phyloP scores from a whole-genome alignment of 92 coral and sea anemone genomes.

The Epizoanthus stellaris region DNA sequence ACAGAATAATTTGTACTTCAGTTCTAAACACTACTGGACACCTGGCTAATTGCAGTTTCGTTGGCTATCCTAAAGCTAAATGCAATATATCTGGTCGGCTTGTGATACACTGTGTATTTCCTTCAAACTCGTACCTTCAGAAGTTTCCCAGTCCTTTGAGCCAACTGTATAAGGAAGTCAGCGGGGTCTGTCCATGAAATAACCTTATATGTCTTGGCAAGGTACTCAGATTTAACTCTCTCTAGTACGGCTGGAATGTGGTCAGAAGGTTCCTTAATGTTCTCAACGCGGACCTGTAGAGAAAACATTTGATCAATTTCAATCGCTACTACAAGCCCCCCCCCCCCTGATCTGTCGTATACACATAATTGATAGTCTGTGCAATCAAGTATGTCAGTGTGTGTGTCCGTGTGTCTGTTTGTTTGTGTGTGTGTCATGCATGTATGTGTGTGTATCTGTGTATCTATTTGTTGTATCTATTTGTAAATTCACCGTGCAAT shows the following conservation, averaged over 20 bases:
- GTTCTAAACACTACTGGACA: no score
- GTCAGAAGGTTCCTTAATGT: conserved; percentile 92
- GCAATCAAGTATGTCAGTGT: neutral
- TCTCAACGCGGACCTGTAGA: conserved; percentile 93
- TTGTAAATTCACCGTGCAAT: no score
- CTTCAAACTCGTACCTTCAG: conserved; percentile 67
- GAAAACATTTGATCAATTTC: neutral
- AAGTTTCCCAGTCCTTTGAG: conserved; percentile 86
- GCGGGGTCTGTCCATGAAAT: conserved; percentile 78
- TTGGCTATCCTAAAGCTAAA: no score
- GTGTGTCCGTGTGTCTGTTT: no score
- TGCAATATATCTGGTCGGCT: no score
- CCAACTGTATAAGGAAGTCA: conserved; percentile 90
- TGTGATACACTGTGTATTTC: no score
- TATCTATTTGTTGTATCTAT: no score
- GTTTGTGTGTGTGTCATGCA: no score
- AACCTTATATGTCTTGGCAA: conserved; percentile 87
- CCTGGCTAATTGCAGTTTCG: no score
- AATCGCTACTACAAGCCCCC: neutral
- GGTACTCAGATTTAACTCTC: conserved; percentile 87
- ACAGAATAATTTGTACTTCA: no score
- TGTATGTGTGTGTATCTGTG: no score
- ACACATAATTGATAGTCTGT: neutral
- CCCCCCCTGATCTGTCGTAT: neutral
- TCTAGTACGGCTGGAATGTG: conserved; percentile 86